A percentile compares a stretch with the other conserved stretches of the same genome.
These are phyloP conservation scores for Caligus rogercresseyi DNA, from an alignment of 1,140 invertebrate species.

Conservation along the genomic window DNA sequence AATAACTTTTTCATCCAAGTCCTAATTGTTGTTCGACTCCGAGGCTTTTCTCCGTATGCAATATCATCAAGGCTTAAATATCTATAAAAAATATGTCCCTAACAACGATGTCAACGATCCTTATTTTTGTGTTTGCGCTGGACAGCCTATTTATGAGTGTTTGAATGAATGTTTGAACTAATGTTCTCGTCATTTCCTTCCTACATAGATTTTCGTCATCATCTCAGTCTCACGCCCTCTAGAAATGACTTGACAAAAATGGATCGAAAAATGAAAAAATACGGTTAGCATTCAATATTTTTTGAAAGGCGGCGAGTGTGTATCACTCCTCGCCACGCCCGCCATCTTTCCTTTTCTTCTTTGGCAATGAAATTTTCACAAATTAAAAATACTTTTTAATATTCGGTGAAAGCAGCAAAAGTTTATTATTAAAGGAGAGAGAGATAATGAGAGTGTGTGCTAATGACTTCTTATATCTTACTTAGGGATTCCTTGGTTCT, in stretches of 20 bases:
- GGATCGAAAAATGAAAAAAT: slow-evolving; percentile 2
- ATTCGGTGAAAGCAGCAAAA: background rate
- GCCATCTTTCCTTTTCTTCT: too few relatives aligned
- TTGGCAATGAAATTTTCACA: background rate
- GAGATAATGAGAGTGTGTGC: background rate
- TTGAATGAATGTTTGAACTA: too few relatives aligned
- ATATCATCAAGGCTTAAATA: too few relatives aligned
- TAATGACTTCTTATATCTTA: background rate
- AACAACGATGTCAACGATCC: too few relatives aligned
- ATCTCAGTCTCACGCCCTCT: slow-evolving; percentile 14
- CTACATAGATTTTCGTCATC: slow-evolving; percentile 19
- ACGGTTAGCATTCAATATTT: background rate
- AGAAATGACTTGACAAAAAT: slow-evolving; percentile 3
- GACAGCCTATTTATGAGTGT: too few relatives aligned
- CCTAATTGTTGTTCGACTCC: too few relatives aligned
- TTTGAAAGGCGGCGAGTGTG: background rate
- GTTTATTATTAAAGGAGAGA: too few relatives aligned
- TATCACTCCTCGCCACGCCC: too few relatives aligned
- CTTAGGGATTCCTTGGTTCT: background rate
- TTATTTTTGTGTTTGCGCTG: too few relatives aligned
- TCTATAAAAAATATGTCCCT: too few relatives aligned
- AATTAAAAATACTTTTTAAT: background rate
- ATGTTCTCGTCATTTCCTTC: background rate
- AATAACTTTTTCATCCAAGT: too few relatives aligned
- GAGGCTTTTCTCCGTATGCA: too few relatives aligned